Percentiles rank a stretch among this genome's conserved stretches.
phyloP scores from a whole-genome alignment of 2,113 vertebrate species.

The Reinhardtius hippoglossoides region DNA sequence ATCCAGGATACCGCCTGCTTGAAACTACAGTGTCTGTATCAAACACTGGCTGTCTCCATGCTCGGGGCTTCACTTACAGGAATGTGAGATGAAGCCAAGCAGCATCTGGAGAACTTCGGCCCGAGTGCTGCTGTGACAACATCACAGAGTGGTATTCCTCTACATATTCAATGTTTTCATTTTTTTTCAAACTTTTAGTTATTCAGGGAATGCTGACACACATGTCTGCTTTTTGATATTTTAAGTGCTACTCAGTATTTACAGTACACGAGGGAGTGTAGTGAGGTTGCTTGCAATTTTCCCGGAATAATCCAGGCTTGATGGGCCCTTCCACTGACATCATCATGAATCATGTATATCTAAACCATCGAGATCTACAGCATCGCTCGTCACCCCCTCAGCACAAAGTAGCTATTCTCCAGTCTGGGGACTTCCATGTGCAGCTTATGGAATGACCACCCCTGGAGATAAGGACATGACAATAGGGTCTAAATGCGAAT shows the following conservation, averaged over 20 bases:
- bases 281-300: not conserved
- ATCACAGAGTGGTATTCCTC: not conserved
- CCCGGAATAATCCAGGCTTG: not conserved
- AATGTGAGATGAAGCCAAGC: not conserved
- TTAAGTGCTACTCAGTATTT: not conserved
- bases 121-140: not conserved
- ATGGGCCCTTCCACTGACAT: not conserved
- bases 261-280: not conserved
- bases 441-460: not conserved
- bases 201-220: not conserved
- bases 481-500: too few relatives aligned
- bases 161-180: not conserved
- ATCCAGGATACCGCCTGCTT: not conserved
- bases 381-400: not conserved
- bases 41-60: conserved; percentile 20
- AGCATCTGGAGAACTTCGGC: conserved; percentile 39
- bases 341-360: not conserved
- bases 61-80: not conserved
- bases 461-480: not conserved
- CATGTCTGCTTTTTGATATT: not conserved
- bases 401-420: not conserved
- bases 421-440: not conserved
- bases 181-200: not conserved
- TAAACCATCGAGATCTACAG: not conserved
- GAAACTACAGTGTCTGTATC: not conserved